These are phyloP conservation scores for Phorcus lineatus DNA, from an alignment of 2,888 invertebrate genomes.

Conservation along the genomic window DNA sequence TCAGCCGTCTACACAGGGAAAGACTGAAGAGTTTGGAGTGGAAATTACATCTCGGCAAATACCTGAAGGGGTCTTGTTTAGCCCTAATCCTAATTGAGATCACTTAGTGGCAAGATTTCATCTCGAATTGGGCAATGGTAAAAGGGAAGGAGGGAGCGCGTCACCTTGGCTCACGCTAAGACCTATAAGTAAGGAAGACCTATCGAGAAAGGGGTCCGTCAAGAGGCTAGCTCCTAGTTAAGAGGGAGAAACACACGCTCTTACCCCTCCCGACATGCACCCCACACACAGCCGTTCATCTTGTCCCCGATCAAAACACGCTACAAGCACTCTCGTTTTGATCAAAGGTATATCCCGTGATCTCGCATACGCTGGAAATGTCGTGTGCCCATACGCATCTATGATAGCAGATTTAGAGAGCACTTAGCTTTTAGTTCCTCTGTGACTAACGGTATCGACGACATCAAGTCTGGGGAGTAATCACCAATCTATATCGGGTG, in stretches of 20 bases:
- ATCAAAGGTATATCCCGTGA: constrained; percentile 7
- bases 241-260: neutral
- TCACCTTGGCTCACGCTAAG: constrained; percentile 1
- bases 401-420: neutral
- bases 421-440: neutral
- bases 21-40: neutral
- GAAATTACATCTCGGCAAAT: constrained; percentile 25
- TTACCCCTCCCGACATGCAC: neutral
- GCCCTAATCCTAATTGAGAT: constrained; percentile 26
- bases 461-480: neutral
- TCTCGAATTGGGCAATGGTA: constrained; percentile 22
- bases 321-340: neutral
- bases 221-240: neutral
- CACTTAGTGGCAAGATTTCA: constrained; percentile 21
- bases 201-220: neutral
- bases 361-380: neutral
- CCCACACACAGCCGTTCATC: neutral
- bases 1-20: neutral
- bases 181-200: neutral
- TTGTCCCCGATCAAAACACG: neutral
- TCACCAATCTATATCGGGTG: neutral
- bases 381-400: neutral
- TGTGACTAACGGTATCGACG: constrained; percentile 4
- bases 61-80: constrained; percentile 22
- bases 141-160: neutral